Evolutionary conservation across 1,140 invertebrate species (phyloP).

Genomic region (Anagrus nilaparvatae): DNA sequence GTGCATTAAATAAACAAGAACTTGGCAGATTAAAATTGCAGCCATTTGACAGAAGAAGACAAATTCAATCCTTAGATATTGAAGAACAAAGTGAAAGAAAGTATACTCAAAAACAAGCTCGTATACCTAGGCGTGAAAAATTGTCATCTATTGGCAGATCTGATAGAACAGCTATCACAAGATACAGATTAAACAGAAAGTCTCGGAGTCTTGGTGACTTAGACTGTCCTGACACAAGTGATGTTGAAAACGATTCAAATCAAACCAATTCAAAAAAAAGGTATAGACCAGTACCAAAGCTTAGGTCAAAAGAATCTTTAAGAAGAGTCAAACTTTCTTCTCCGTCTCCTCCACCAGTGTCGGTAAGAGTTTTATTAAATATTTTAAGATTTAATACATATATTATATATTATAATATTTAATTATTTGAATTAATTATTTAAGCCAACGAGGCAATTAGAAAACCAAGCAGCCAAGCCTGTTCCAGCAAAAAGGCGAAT

Average conservation of each 20-base stretch:
- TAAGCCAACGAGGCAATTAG: not conserved
- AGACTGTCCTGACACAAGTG: slow-evolving; percentile 9
- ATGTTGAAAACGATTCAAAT: not conserved
- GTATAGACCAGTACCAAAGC: slow-evolving; percentile 15
- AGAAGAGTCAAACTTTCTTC: slow-evolving; percentile 8
- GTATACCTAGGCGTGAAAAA: too few species aligned
- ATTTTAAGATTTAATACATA: not conserved
- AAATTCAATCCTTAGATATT: too few species aligned
- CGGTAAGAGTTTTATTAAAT: not conserved
- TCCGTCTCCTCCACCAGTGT: not conserved
- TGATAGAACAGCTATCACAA: too few species aligned
- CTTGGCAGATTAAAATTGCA: too few species aligned
- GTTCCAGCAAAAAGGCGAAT: slow-evolving; percentile 19
- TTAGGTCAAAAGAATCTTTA: slow-evolving; percentile 19
- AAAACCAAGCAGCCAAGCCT: slow-evolving; percentile 9
- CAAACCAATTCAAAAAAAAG: not conserved
- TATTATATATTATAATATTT: not conserved
- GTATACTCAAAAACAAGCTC: too few species aligned
- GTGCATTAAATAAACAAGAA: slow-evolving; percentile 19
- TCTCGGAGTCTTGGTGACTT: slow-evolving; percentile 12
- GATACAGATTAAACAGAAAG: slow-evolving; percentile 11
- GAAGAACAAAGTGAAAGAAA: too few species aligned
- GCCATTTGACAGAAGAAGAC: too few species aligned
- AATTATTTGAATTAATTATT: too few species aligned
- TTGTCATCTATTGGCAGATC: too few species aligned